phyloP scores from a whole-genome alignment of 2,797 vertebrate species.

The Hephaestus fuliginosus region DNA sequence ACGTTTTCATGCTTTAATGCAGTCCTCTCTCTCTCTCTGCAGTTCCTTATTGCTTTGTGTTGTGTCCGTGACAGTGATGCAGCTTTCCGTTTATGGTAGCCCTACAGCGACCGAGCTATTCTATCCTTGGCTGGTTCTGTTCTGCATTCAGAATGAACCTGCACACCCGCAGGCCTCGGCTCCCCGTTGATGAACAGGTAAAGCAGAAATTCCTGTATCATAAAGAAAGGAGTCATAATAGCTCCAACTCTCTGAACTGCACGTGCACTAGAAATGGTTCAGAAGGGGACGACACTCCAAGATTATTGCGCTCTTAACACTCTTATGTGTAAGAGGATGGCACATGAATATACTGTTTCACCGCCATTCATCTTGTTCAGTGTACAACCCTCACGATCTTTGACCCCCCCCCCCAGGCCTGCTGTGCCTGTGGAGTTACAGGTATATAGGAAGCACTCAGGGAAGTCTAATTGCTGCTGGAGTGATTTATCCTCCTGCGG shows the following conservation, averaged over 20 bases:
- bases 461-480: constrained; percentile 65
- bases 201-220: constrained; percentile 25
- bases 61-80: constrained; percentile 59
- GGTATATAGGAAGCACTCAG: constrained; percentile 63
- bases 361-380: constrained; percentile 62
- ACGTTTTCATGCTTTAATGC: constrained; percentile 68
- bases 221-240: constrained; percentile 16
- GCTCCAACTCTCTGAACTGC: constrained; percentile 16
- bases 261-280: constrained; percentile 39
- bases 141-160: constrained; percentile 38
- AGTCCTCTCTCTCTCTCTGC: constrained; percentile 49
- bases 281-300: constrained; percentile 21
- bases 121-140: constrained; percentile 43
- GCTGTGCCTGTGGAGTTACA: constrained; percentile 55
- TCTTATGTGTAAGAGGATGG: constrained; percentile 44
- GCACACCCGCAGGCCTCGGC: constrained; percentile 21
- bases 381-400: constrained; percentile 50
- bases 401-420: constrained; percentile 55
- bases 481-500: constrained; percentile 74
- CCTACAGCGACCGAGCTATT: constrained; percentile 44
- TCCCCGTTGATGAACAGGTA: constrained; percentile 23
- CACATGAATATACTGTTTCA: constrained; percentile 47
- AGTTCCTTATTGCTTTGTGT: constrained; percentile 64
- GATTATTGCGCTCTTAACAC: constrained; percentile 43
- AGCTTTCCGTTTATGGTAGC: constrained; percentile 63